A percentile compares a stretch with the other conserved stretches of the same genome.
Conservation (phyloP, 2,888 invertebrate genomes). For the Podotricha telesiphe region DNA sequence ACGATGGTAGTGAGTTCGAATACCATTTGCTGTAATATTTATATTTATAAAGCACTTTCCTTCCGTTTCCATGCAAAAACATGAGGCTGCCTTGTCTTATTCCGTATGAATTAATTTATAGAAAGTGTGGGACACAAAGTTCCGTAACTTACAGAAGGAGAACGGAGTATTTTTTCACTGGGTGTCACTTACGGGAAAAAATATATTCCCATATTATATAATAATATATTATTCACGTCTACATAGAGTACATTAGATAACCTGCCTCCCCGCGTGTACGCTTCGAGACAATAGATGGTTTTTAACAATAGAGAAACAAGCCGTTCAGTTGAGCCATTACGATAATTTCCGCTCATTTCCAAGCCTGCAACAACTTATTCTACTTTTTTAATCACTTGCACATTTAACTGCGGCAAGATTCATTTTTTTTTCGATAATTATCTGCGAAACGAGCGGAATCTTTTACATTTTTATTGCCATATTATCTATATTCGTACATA, state of each 20-base stretch:
- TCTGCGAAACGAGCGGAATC: conserved; percentile 8
- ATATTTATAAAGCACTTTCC: no score
- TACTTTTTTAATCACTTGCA: conserved; percentile 53
- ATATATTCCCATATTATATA: background rate
- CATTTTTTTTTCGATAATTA: conserved; percentile 6
- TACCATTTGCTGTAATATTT: no score
- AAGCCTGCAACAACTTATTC: conserved; percentile 46
- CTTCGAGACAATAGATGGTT: conserved; percentile 24
- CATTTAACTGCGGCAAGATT: conserved; percentile 23
- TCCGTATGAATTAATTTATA: no score
- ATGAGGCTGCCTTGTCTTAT: no score
- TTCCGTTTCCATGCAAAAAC: no score
- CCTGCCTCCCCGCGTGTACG: conserved; percentile 25
- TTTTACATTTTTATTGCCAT: no score
- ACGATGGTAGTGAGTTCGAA: no score
- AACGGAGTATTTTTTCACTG: no score
- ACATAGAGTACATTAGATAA: conserved; percentile 16
- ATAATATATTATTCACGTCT: background rate
- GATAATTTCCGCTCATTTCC: conserved; percentile 48
- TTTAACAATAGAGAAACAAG: conserved; percentile 41
- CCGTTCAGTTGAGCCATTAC: conserved; percentile 41
- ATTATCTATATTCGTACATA: no score
- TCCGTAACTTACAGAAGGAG: no score
- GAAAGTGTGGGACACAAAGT: no score
- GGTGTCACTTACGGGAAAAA: no score